A percentile compares a stretch with the other conserved stretches of the same genome.
Evolutionary conservation across 2,888 invertebrate species (phyloP).

Genomic region (Chouioia cunea): DNA sequence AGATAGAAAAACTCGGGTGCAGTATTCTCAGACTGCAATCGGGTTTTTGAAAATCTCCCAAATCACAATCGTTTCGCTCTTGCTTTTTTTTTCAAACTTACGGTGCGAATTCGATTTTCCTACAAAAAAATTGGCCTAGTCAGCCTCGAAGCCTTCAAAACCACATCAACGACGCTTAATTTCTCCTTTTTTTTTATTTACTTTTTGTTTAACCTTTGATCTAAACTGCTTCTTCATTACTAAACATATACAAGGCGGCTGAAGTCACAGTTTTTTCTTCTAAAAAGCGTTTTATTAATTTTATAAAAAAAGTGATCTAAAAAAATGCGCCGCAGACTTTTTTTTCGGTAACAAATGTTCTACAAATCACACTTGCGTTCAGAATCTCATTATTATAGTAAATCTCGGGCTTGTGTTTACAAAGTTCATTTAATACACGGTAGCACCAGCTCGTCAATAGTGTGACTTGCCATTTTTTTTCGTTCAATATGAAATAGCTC

Average conservation of each 20-base stretch:
- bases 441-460: constrained; percentile 34
- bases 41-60: constrained; percentile 30
- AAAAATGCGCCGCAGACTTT: constrained; percentile 42
- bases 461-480: constrained; percentile 15
- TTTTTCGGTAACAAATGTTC: constrained; percentile 14
- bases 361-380: constrained; percentile 11
- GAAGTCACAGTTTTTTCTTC: not conserved
- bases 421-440: constrained; percentile 18
- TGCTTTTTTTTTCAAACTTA: not conserved
- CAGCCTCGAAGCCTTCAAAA: constrained; percentile 34
- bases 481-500: constrained; percentile 22
- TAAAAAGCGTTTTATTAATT: constrained; percentile 33
- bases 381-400: not conserved
- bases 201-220: constrained; percentile 4
- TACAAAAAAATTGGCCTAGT: constrained; percentile 20
- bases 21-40: constrained; percentile 32
- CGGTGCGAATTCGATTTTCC: constrained; percentile 33
- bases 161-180: constrained; percentile 20
- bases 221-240: not conserved
- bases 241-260: constrained; percentile 16
- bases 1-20: constrained; percentile 44
- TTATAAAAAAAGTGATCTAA: constrained; percentile 41
- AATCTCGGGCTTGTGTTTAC: constrained; percentile 26
- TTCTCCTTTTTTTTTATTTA: not conserved
- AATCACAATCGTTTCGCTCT: constrained; percentile 23